These are phyloP conservation scores for Aleiodes sp. DNA, from an alignment of 1,140 invertebrate genomes.

Conservation along the genomic window DNA sequence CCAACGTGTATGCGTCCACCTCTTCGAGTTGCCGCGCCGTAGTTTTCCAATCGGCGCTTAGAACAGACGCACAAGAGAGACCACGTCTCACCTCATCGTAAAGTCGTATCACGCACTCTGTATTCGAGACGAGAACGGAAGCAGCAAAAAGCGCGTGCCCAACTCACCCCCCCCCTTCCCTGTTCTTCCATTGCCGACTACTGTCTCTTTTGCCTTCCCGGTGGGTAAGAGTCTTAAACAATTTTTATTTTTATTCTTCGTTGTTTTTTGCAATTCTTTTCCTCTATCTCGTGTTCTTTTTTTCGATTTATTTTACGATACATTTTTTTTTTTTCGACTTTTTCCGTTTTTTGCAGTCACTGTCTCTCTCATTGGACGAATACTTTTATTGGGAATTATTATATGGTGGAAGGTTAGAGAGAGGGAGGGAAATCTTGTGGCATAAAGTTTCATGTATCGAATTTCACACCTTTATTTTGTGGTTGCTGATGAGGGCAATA, in stretches of 20 bases:
- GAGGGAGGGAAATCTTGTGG: not conserved
- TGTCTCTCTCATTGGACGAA: not conserved
- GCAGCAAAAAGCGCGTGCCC: constrained; percentile 34
- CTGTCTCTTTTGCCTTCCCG: not conserved
- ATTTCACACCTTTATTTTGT: constrained; percentile 14
- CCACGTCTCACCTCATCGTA: constrained; percentile 16
- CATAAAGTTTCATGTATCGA: not conserved
- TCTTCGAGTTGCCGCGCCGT: constrained; percentile 20
- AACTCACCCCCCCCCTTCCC: not conserved
- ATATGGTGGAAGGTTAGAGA: constrained; percentile 24
- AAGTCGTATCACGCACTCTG: constrained; percentile 31
- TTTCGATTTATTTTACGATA: not conserved
- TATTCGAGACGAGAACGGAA: constrained; percentile 32
- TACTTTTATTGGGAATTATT: not conserved
- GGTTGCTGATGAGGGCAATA: not conserved
- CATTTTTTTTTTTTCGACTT: not conserved
- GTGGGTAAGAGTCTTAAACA: not conserved
- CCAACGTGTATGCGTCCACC: not conserved
- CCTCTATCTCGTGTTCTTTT: not conserved
- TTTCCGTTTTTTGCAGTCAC: not conserved
- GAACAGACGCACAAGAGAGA: constrained; percentile 13
- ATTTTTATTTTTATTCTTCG: not conserved
- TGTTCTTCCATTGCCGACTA: no score
- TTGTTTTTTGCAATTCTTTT: no score
- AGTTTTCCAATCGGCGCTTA: constrained; percentile 47